A percentile compares a stretch with the other conserved stretches of the same genome.
Conservation (phyloP, 2,797 vertebrate genomes). For the Phoebastria nigripes region DNA sequence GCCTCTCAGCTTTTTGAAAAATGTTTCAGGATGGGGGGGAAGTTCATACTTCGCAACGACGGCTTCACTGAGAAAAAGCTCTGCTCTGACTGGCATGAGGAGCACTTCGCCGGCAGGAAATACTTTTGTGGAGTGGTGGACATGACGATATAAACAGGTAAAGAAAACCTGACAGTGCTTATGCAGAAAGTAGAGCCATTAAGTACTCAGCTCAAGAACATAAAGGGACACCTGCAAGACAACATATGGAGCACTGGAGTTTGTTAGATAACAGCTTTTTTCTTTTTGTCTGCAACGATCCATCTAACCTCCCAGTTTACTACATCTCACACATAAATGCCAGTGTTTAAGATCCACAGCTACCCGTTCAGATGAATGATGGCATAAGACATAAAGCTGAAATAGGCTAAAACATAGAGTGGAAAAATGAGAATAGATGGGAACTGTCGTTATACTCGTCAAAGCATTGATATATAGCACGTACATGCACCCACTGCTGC, state of each 20-base stretch:
- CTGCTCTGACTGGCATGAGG: background rate
- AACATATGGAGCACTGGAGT: constrained; percentile 51
- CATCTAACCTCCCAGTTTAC: constrained; percentile 2
- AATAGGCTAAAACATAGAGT: background rate
- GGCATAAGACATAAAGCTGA: background rate
- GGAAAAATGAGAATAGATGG: background rate
- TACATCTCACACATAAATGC: constrained; percentile 43
- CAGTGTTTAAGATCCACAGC: constrained; percentile 5
- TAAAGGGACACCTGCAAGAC: constrained; percentile 58
- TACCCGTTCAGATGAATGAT: background rate
- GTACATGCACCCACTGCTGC: background rate
- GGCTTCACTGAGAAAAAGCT: background rate
- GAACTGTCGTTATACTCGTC: background rate
- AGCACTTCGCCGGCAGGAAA: background rate
- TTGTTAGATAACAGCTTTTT: constrained; percentile 50
- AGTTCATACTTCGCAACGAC: background rate
- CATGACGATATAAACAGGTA: constrained; percentile 20
- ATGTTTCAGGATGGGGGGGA: background rate
- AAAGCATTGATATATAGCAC: background rate
- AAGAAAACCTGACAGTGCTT: constrained; percentile 35
- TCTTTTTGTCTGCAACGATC: background rate
- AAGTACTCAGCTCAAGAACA: constrained; percentile 2
- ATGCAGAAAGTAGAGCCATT: constrained; percentile 18
- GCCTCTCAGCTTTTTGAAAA: background rate
- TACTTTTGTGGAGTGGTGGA: background rate